Base-by-base conservation (phyloP, 2,113 vertebrate genomes). In the Gambusia holbrooki region DNA sequence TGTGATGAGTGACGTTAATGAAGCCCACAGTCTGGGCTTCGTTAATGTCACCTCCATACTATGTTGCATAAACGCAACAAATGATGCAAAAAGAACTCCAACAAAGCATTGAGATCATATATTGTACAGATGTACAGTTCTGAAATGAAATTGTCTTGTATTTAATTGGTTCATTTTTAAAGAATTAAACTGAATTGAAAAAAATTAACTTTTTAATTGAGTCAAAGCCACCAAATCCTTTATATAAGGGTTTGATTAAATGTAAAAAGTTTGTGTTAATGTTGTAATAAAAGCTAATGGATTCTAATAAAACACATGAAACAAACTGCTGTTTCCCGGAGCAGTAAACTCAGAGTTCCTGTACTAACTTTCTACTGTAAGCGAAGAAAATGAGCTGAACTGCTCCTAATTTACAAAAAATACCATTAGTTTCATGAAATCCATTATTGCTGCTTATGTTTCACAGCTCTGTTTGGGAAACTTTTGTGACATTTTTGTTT, bases 401-500 rank as follows among this genome's bases (percentile, higher is more conserved):
- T 17, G 22, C 11, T 71, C 17, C 64, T 51, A 27, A 15, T 76
- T 84, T 62, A 54, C 63, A 30, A 48, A 72, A 79, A 74, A 73
- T 72, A 37, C 9, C 68, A 69, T 76, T 66, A 86, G 25, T 67
- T 69, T 87, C 71, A 82, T 83, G 68, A 25, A 63, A 82, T 69
- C 63, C 66, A 62, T 81, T 85, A 85, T 84, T 84, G 13, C 9
- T 33, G 64, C 8, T 2, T 83, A 29, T 86, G 71, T 80, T 89
- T 70, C 28, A 33, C 42, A 75, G 80, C 51, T 48, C 15, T 25
- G 0, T n/a, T 54, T n/a, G 19, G 8, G 8, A 3, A 58, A n/a
- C 51, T 58, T 58, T 73, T 80, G 66, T 83, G 75, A 87, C 90
- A 87, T 75, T 86, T 60, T 69, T 42, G 72, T 76, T 58, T 1